A percentile compares a stretch with the other conserved stretches of the same genome.
These are phyloP conservation scores for Onychomys torridus DNA, from an alignment of 2,797 vertebrate genomes.

Conservation along the genomic window DNA sequence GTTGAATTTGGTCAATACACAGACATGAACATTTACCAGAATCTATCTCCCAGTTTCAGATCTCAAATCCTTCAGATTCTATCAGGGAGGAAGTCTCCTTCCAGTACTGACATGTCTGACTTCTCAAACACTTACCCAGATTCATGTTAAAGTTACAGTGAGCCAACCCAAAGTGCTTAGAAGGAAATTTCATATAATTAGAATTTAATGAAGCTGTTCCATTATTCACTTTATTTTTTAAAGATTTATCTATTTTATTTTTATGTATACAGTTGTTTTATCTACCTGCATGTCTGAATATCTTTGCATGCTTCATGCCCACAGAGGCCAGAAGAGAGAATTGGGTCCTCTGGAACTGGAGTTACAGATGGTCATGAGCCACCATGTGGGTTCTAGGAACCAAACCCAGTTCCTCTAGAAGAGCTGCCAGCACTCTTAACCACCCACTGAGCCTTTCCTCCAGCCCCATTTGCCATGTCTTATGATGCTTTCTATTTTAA, in stretches of 20 bases:
- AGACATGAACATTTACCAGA: background rate
- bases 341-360: background rate
- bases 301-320: background rate
- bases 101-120: background rate
- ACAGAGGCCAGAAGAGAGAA: background rate
- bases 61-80: background rate
- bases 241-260: background rate
- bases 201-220: background rate
- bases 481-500: background rate
- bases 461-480: background rate
- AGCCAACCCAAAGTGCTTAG: background rate
- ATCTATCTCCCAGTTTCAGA: background rate
- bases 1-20: background rate
- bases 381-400: background rate
- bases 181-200: background rate
- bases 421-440: background rate
- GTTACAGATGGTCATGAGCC: background rate
- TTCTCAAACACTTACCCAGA: background rate
- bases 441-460: too few relatives aligned
- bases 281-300: background rate
- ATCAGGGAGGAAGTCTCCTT: background rate
- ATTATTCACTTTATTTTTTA: background rate
- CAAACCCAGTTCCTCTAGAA: background rate
- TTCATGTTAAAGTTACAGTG: background rate
- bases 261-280: background rate